Conservation (phyloP, 2,113 vertebrate species). For the Rana temporaria region DNA sequence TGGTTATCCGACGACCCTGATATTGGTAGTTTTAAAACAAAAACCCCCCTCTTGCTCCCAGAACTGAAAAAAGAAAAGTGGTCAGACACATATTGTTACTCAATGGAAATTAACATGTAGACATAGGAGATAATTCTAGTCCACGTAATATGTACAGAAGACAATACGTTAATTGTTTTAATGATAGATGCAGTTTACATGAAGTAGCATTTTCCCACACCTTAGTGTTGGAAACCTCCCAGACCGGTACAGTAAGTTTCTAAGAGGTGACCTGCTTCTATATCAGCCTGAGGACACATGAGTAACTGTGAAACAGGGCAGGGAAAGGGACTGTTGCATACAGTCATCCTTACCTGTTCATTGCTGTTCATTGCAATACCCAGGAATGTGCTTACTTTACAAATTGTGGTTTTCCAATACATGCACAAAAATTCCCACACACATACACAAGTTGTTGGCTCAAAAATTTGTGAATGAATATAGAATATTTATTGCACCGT, state of each 20-base stretch:
- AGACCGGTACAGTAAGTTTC: constrained; percentile 32
- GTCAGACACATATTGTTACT: not conserved
- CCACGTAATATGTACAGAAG: not conserved
- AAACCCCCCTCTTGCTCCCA: too few relatives aligned
- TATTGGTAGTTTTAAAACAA: too few relatives aligned
- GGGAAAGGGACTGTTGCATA: constrained; percentile 31
- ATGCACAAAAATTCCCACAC: too few relatives aligned
- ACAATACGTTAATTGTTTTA: constrained; percentile 8
- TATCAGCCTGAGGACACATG: constrained; percentile 15
- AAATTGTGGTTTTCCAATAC: too few relatives aligned
- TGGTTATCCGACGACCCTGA: not conserved
- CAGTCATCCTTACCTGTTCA: not conserved
- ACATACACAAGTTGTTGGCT: too few relatives aligned
- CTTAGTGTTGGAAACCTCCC: not conserved
- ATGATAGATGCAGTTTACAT: constrained; percentile 14
- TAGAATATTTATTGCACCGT: too few relatives aligned
- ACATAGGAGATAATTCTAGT: not conserved
- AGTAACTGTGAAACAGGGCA: constrained; percentile 26
- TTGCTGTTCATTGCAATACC: too few relatives aligned
- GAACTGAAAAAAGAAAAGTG: not conserved
- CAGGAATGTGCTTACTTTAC: too few relatives aligned
- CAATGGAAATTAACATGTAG: constrained; percentile 3
- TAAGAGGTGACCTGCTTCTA: constrained; percentile 27
- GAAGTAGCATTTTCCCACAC: constrained; percentile 40
- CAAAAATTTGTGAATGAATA: too few relatives aligned